Conservation (phyloP, 2,888 invertebrate species). For the Orchestes rusci region DNA sequence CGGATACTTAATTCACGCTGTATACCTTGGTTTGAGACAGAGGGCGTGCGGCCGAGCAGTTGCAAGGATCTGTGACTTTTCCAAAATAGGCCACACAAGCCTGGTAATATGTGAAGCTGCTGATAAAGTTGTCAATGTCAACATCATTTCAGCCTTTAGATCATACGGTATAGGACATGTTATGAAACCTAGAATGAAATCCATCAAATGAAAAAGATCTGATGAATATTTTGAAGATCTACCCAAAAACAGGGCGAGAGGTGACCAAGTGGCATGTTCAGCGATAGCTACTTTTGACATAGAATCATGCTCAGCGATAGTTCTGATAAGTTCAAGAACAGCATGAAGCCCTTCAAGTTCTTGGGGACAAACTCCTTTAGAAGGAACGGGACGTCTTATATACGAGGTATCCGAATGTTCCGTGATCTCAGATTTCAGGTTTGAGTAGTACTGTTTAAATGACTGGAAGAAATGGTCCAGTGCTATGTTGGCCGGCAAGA, state of each 20-base stretch:
- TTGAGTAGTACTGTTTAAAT: slow-evolving; percentile 64
- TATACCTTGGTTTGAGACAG: slow-evolving; percentile 52
- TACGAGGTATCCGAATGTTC: slow-evolving; percentile 61
- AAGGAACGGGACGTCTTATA: slow-evolving; percentile 39
- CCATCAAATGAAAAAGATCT: slow-evolving; percentile 1
- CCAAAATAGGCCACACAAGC: slow-evolving; percentile 79
- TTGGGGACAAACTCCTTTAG: slow-evolving; percentile 64
- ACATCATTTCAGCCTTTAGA: slow-evolving; percentile 78
- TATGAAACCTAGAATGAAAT: slow-evolving; percentile 53
- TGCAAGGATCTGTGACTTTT: slow-evolving; percentile 71
- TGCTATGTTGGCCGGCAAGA: slow-evolving; percentile 49
- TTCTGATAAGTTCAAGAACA: slow-evolving; percentile 69
- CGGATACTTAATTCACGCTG: not conserved
- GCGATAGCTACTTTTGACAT: slow-evolving; percentile 74
- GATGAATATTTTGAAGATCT: slow-evolving; percentile 4
- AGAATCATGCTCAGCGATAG: slow-evolving; percentile 73
- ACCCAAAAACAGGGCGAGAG: slow-evolving; percentile 64
- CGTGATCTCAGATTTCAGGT: slow-evolving; percentile 60
- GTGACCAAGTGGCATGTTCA: slow-evolving; percentile 84
- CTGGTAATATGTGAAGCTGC: slow-evolving; percentile 68
- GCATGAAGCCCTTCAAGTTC: slow-evolving; percentile 81
- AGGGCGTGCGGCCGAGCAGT: slow-evolving; percentile 58
- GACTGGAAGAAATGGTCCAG: slow-evolving; percentile 85
- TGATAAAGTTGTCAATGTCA: slow-evolving; percentile 72
- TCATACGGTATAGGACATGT: slow-evolving; percentile 79